A percentile compares a stretch with the other conserved stretches of the same genome.
These are phyloP conservation scores for Melanotaenia maccullochi DNA, from an alignment of 2,797 vertebrate genomes.

Conservation along the genomic window DNA sequence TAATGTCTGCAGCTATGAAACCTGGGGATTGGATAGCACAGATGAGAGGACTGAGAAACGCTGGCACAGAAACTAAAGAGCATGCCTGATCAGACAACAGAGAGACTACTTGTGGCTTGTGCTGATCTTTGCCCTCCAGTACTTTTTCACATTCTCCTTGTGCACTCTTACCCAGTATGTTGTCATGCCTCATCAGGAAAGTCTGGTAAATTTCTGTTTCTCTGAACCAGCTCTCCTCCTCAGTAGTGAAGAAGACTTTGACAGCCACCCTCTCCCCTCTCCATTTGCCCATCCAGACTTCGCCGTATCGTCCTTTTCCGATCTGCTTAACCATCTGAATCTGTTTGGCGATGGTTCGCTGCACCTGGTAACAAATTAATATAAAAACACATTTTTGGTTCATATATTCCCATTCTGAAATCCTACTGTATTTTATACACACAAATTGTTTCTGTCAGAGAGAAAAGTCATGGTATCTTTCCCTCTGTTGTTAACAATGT, in stretches of 20 bases:
- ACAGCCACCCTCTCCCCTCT: conserved; percentile 95
- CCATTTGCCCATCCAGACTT: conserved; percentile 99
- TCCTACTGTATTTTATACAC: neutral
- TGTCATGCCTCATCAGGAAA: conserved; percentile 97
- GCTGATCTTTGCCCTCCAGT: neutral
- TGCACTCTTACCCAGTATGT: conserved; percentile 89
- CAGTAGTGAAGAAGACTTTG: conserved; percentile 97
- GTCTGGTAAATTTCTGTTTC: conserved; percentile 99
- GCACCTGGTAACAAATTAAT: conserved; percentile 83
- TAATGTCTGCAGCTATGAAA: conserved; percentile 97
- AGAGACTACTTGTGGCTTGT: neutral
- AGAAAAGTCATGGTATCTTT: neutral
- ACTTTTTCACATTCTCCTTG: neutral
- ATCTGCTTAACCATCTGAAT: conserved; percentile 99
- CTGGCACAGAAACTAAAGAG: neutral
- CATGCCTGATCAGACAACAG: neutral
- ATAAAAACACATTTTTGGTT: neutral
- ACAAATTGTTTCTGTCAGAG: neutral
- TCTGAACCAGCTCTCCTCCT: conserved; percentile 98
- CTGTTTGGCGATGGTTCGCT: conserved; percentile 97
- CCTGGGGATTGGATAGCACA: conserved; percentile 75
- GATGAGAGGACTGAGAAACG: conserved; percentile 3
- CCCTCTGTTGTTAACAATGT: neutral
- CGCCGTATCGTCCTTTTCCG: conserved; percentile 96
- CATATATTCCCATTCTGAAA: too few relatives aligned